Conservation (phyloP, 2,113 vertebrate species). For the Motacilla alba region DNA sequence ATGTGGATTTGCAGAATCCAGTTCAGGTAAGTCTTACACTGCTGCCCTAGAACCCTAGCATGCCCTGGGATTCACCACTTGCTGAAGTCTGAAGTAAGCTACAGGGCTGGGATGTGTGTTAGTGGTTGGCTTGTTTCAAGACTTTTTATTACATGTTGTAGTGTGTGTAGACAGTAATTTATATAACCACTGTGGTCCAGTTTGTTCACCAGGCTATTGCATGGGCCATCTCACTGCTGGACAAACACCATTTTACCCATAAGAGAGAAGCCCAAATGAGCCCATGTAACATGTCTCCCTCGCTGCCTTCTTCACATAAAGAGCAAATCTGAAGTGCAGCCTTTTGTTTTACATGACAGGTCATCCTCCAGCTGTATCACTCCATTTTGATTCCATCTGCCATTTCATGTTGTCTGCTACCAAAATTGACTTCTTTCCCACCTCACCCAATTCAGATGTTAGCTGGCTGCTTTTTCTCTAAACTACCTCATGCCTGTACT, state of each 20-base stretch:
- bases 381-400: neutral
- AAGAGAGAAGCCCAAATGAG: neutral
- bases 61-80: neutral
- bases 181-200: neutral
- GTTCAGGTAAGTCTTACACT: neutral
- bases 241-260: neutral
- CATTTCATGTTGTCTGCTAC: accelerated
- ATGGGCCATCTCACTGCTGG: neutral
- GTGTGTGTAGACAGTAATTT: neutral
- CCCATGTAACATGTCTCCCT: accelerated
- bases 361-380: neutral
- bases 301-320: neutral
- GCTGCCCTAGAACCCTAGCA: neutral
- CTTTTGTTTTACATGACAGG: neutral
- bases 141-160: neutral
- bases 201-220: neutral
- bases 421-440: neutral
- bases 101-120: neutral
- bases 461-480: neutral
- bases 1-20: neutral
- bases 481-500: neutral
- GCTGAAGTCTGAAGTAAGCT: neutral
- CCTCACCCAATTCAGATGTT: neutral
- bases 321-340: neutral
- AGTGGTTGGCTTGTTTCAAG: neutral